These are phyloP conservation scores for Dysdera silvatica DNA, from an alignment of 1,140 invertebrate genomes.

Conservation along the genomic window DNA sequence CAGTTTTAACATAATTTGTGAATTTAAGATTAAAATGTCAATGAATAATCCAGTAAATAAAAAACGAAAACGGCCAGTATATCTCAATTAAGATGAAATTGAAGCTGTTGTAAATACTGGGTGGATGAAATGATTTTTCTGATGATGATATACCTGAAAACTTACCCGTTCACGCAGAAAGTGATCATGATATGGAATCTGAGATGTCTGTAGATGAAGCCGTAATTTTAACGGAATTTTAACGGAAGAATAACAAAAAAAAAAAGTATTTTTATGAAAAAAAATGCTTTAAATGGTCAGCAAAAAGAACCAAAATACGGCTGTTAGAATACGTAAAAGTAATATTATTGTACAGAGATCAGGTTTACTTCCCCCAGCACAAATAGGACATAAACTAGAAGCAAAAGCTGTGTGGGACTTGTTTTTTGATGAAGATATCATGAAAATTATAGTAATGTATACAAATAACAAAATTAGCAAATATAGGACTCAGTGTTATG, in stretches of 20 bases:
- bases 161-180: no score
- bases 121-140: no score
- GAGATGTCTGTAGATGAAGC: neutral
- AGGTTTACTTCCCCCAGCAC: neutral
- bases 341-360: neutral
- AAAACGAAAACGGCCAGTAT: no score
- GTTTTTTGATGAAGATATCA: neutral
- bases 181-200: no score
- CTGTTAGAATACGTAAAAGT: neutral
- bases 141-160: no score
- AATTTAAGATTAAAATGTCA: no score
- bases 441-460: neutral
- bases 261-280: neutral
- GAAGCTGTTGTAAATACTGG: no score
- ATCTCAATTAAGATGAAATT: no score
- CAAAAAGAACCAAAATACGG: neutral
- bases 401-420: neutral
- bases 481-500: neutral
- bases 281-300: neutral
- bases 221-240: neutral
- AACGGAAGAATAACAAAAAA: neutral
- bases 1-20: no score
- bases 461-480: conserved; percentile 1
- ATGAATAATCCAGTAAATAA: no score
- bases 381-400: neutral